Base-by-base conservation (phyloP, 2,888 invertebrate species). In the Ophion ventricosus region DNA sequence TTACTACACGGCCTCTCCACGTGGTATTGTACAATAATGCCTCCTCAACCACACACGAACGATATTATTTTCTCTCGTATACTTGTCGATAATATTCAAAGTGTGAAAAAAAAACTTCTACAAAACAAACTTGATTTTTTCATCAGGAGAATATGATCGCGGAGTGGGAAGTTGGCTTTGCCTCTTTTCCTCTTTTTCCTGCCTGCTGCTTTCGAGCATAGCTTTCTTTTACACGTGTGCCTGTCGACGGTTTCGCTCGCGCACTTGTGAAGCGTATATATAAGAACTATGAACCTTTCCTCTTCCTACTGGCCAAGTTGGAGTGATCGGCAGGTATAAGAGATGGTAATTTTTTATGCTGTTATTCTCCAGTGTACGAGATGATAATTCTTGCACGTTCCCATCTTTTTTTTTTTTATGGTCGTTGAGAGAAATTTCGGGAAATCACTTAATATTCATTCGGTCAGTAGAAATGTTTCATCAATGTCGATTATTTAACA, bases 91-190 rank as follows among this genome's bases (percentile, higher is more conserved):
- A 77, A 83, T 78, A 73, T 56, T 26, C 20, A 59, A 77, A 78
- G 76, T 61, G 76, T 70, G 69, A 59, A 79, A 87, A 89, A 88
- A 88, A 90, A 90, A 89, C 86, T 88, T 87, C 86, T 89, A 88
- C 90, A 90, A 91, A 91, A 89, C 88, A 89, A 90, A 88, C 88
- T 89, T 89, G 89, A 90, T 90, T 90, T 91, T 90, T 91, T 88
- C 83, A 90, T 67, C 89, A 90, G 91, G 90, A 88, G 73, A 89
- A 82, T 89, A 91, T 88, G 88, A 88, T 20, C 35, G 59, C 29
- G 74, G 59, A 35, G 74, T 29, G 43, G 80, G 82, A 87, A 70
- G 66, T 63, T 59, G 63, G 14, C 10, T 56, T 17, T 67, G 25
- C 23, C 59, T 63, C 73, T 75, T 66, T 80, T 66, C 63, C 54